phyloP scores from a whole-genome alignment of 2,888 invertebrate species.

The Drosophila leonis region DNA sequence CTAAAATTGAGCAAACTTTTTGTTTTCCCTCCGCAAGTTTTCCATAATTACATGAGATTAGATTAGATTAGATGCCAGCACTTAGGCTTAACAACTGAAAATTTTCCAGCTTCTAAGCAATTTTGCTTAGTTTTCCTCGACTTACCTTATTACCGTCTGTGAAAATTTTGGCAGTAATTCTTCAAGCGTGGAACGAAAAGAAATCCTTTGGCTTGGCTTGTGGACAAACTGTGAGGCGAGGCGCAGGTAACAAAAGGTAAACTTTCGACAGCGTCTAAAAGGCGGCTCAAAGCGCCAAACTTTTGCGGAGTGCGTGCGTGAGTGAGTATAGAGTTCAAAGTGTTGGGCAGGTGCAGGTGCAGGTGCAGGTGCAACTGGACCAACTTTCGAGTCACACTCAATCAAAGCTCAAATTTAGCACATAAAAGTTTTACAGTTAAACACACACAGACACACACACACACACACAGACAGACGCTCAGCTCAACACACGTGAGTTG shows the following conservation, averaged over 20 bases:
- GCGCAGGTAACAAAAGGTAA: conserved; percentile 40
- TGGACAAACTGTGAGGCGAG: conserved; percentile 15
- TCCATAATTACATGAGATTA: neutral
- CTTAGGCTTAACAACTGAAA: neutral
- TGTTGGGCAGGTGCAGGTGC: conserved; percentile 47
- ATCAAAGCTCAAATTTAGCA: conserved; percentile 83
- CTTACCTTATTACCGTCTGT: conserved; percentile 86
- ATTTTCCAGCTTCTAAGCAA: neutral
- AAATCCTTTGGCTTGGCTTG: conserved; percentile 64
- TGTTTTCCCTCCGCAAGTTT: neutral
- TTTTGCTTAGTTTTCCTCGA: conserved; percentile 10
- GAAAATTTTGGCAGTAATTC: conserved; percentile 85
- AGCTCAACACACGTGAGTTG: conserved; percentile 33
- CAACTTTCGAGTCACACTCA: conserved; percentile 73
- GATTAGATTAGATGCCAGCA: neutral
- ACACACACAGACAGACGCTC: neutral
- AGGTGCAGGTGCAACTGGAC: conserved; percentile 45
- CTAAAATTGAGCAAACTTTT: neutral
- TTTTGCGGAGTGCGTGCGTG: conserved; percentile 1
- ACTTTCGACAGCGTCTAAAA: conserved; percentile 61
- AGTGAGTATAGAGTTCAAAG: neutral
- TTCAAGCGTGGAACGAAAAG: conserved; percentile 78
- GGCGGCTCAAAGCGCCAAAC: conserved; percentile 45
- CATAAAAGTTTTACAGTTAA: conserved; percentile 57
- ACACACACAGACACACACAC: conserved; percentile 14